Evolutionary conservation across 2,113 vertebrate species (phyloP), one percentile per base, ranked within the genome.

Genomic region (Myiopsitta monachus): DNA sequence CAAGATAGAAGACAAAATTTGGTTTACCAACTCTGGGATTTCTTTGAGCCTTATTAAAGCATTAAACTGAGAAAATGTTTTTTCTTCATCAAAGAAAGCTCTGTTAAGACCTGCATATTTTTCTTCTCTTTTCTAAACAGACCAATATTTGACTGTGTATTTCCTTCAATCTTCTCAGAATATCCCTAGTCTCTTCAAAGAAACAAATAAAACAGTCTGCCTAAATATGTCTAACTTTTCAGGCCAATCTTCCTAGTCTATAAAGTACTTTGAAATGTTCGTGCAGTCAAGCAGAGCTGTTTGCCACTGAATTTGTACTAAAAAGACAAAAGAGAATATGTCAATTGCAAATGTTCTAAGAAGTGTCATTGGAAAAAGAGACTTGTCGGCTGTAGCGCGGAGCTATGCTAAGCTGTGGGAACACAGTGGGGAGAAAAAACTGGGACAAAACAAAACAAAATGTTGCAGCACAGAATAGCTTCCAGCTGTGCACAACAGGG

Each of bases 391-490:
- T 94, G 95, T 75, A 95, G 90, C 28, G 7, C 47, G 8, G 91
- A 96, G 96, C 95, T 95, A 44, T 79, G 93, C 95, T 70, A 88
- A 93, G 94, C 96, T 96, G 84, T 89, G 95, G 96, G 95, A 98
- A 97, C 96, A 95, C 88, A 96, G 23, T 92, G 69, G 92, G 94
- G 90, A 98, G 88, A 90, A 97, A 95, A 98, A 97, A 97, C 85
- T 92, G 91, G 96, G 96, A 97, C 93, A 97, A 98, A 98, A 94
- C 96, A 91, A 97, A 97, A 97, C 97, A 97, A 95, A 97, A 97
- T 90, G 95, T 77, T 97, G 95, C 95, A 76, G 80, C 81, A 93
- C 84, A 96, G 96, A 98, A 97, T 96, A 91, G 67, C 72, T 98
- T 97, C 97, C 98, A 98, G 97, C 97, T 98, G 98, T 94, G 98